A percentile compares a stretch with the other conserved stretches of the same genome.
These are phyloP conservation scores for Phasianus colchicus DNA, from an alignment of 2,113 vertebrate genomes.

Conservation along the genomic window DNA sequence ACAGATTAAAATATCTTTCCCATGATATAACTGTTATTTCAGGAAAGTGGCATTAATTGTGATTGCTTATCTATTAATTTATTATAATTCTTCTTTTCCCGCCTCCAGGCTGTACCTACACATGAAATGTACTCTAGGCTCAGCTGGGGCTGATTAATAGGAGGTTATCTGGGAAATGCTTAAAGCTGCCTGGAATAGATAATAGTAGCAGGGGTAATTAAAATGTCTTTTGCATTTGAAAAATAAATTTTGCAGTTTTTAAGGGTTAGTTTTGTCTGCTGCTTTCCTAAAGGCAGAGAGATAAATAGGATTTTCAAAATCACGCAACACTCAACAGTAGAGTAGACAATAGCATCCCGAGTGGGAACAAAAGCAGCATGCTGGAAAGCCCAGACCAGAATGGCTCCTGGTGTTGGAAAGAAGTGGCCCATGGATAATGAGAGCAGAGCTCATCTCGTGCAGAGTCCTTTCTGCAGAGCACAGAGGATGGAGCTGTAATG, in stretches of 20 bases:
- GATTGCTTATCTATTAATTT: constrained; percentile 89
- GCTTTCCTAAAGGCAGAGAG: constrained; percentile 60
- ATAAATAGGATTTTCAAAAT: constrained; percentile 50
- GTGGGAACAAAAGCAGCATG: neutral
- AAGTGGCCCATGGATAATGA: neutral
- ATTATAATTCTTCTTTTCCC: constrained; percentile 80
- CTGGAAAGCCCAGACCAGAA: neutral
- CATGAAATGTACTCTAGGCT: constrained; percentile 76
- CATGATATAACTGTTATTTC: constrained; percentile 84
- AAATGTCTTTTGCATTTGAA: constrained; percentile 76
- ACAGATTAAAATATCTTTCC: constrained; percentile 84
- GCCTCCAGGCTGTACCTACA: constrained; percentile 84
- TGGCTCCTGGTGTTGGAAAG: neutral
- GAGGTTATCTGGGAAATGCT: constrained; percentile 81
- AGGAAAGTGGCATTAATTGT: constrained; percentile 84
- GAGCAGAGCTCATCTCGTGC: neutral
- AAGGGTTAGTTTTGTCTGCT: constrained; percentile 50
- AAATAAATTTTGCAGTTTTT: constrained; percentile 66
- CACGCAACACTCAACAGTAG: neutral
- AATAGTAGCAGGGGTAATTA: constrained; percentile 81
- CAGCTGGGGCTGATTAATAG: constrained; percentile 82
- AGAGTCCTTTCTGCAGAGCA: neutral
- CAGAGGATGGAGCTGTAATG: neutral
- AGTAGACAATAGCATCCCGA: constrained; percentile 12
- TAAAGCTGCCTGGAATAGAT: constrained; percentile 80